A percentile compares a stretch with the other conserved stretches of the same genome.
Evolutionary conservation across 2,113 vertebrate genomes (phyloP).

Genomic region (Rhea americana): DNA sequence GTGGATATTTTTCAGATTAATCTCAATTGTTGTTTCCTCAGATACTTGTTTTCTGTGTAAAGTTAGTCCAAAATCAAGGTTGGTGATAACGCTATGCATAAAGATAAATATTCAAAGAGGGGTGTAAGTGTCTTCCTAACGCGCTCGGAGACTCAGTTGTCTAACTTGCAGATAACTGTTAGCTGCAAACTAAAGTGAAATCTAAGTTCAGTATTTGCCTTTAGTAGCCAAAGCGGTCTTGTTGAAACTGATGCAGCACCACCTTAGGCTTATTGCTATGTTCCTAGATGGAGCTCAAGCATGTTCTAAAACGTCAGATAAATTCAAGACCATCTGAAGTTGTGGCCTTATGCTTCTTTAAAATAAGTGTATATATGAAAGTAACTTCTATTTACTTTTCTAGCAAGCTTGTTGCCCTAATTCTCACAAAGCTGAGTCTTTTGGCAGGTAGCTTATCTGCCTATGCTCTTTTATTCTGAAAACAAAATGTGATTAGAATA

Average conservation of each 20-base stretch:
- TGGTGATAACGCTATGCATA: background rate
- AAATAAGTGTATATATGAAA: background rate
- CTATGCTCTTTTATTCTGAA: background rate
- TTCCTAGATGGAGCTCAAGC: background rate
- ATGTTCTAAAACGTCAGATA: background rate
- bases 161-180: background rate
- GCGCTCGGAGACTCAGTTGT: background rate
- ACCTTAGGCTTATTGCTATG: background rate
- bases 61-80: background rate
- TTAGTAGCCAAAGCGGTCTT: background rate
- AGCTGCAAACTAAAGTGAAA: background rate
- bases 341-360: background rate
- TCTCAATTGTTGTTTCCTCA: background rate
- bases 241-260: background rate
- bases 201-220: background rate
- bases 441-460: fast-evolving
- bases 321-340: background rate
- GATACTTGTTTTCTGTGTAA: background rate
- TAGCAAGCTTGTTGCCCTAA: background rate
- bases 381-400: background rate
- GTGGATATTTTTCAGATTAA: background rate
- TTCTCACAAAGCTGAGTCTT: background rate
- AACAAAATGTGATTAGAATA: background rate
- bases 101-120: background rate
- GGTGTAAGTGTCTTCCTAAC: background rate